A percentile compares a stretch with the other conserved stretches of the same genome.
These are phyloP conservation scores for Trochalopteron elliotii DNA, from an alignment of 2,113 vertebrate species.

Conservation along the genomic window DNA sequence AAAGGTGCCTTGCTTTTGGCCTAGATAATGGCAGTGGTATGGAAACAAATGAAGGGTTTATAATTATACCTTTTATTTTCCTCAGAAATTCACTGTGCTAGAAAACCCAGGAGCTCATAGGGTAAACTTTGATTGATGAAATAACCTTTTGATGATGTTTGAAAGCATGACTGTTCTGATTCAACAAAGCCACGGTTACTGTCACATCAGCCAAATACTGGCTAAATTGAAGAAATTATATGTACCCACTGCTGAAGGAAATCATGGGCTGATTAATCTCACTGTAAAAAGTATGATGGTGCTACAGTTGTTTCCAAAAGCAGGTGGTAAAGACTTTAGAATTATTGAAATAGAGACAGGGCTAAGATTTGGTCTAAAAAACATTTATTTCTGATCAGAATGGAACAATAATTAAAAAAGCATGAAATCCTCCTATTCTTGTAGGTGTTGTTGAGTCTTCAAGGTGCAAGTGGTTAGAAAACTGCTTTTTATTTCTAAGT, in stretches of 20 bases:
- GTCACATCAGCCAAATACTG: not conserved
- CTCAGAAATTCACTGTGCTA: not conserved
- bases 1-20: not conserved
- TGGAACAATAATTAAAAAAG: not conserved
- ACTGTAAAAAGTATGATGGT: not conserved
- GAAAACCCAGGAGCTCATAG: not conserved
- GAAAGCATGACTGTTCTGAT: not conserved
- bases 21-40: not conserved
- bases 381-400: not conserved
- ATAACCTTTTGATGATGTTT: not conserved
- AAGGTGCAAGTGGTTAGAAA: not conserved
- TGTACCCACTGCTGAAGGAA: not conserved
- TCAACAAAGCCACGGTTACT: not conserved
- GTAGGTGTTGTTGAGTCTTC: not conserved
- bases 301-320: not conserved
- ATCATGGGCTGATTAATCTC: not conserved
- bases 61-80: not conserved
- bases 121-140: not conserved
- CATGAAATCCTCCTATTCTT: not conserved
- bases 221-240: not conserved
- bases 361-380: not conserved
- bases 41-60: not conserved
- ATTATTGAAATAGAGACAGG: not conserved
- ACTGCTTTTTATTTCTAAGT: not conserved
- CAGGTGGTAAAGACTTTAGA: not conserved